phyloP scores from a whole-genome alignment of 1,140 invertebrate genomes.

The Magallana gigas region DNA sequence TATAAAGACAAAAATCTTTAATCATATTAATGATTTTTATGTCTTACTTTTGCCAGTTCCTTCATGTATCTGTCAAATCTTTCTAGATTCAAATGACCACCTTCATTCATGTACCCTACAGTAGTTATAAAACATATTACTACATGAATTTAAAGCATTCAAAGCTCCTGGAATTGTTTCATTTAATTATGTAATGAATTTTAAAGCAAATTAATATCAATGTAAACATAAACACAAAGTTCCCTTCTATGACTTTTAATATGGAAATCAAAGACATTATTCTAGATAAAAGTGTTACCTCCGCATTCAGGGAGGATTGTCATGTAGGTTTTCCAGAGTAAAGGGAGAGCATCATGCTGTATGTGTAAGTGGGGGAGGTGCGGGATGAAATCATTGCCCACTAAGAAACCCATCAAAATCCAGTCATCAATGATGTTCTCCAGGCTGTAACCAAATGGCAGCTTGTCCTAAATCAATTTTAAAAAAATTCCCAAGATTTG shows the following conservation, averaged over 20 bases:
- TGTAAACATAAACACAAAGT: no score
- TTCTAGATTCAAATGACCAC: constrained; percentile 89
- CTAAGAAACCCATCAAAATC: constrained; percentile 96
- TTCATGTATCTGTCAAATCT: constrained; percentile 93
- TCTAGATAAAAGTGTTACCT: constrained; percentile 82
- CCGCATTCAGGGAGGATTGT: constrained; percentile 90
- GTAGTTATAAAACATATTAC: constrained; percentile 35
- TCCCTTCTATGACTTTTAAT: no score
- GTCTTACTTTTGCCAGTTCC: constrained; percentile 77
- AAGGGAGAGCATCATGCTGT: constrained; percentile 90
- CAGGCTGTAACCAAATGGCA: constrained; percentile 88
- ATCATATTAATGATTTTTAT: no score
- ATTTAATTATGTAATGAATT: no score
- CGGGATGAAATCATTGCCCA: constrained; percentile 99
- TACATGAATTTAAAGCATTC: no score
- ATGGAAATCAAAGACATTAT: no score
- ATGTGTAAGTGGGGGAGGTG: constrained; percentile 96
- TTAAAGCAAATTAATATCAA: no score
- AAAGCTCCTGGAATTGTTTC: no score
- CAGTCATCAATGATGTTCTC: constrained; percentile 89
- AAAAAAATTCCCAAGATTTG: no score
- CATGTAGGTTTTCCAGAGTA: constrained; percentile 94
- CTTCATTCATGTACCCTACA: constrained; percentile 95
- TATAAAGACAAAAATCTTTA: no score
- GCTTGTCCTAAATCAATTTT: constrained; percentile 70